Evolutionary conservation across 2,888 invertebrate species (phyloP), one percentile per base, ranked within the genome.

Genomic region (Dexiosoma caninum): DNA sequence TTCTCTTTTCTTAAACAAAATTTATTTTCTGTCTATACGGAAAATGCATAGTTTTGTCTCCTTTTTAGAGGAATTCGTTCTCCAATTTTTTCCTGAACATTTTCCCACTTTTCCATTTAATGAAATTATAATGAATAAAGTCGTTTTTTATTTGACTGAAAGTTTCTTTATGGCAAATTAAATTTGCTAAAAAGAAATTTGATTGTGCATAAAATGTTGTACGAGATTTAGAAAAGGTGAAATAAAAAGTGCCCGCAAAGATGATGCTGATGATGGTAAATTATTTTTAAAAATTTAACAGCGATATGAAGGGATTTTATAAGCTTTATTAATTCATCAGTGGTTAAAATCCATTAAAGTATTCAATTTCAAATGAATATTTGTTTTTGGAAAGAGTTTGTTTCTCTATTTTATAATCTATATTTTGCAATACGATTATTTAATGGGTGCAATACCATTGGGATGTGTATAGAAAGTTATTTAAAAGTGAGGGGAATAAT

Each of bases 301-400:
- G 64, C n/a, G 49, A 62, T 70, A 51, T 71, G 70, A n/a, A n/a
- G n/a, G 51, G 27, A 1, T 59, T 27, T 49, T 32, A 37, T 67
- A 71, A 59, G 51, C 69, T 78, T 85, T 85, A 87, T 87, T 87
- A 51, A 83, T 83, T 81, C 78, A 44, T 76, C 78, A 83, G 84
- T 83, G 83, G 69, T 84, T 83, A 78, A 81, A 82, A 85, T 84
- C 88, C 88, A 88, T 88, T 88, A 88, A 87, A 87, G 84, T 88
- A 88, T 88, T 85, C 51, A 78, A 83, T 88, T 88, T 86, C 87
- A 84, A 72, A 76, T 75, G 59, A 64, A 64, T 57, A 60, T 76
- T 30, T 37, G 8, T 40, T 35, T 53, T 53, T 35, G 21, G 14
- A 23, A 60, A 40, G n/a, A n/a, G n/a, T n/a, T n/a, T n/a, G n/a